Evolutionary conservation across 53 echinoderm and acorn worm genomes (phyloP).

Genomic region (Luidia sarsii): DNA sequence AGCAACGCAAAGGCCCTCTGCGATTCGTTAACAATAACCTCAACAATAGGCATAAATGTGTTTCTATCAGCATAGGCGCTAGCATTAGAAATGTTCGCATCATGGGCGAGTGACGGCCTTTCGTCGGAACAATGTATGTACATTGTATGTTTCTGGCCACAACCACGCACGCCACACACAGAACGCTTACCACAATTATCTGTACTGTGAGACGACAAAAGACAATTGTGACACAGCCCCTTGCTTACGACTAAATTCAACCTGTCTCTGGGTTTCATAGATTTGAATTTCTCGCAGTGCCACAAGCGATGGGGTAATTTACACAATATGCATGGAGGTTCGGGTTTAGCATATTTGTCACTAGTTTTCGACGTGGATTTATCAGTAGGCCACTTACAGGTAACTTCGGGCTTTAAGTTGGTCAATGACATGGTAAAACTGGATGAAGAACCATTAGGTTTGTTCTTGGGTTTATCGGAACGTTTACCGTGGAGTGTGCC

Average conservation of each 20-base stretch:
- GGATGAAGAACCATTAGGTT: neutral
- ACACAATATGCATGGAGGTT: conserved; percentile 24
- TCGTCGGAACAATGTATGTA: conserved; percentile 2
- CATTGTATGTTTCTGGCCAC: conserved; percentile 5
- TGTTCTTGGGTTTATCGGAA: conserved; percentile 2
- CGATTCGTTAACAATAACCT: neutral
- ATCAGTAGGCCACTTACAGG: too few species aligned
- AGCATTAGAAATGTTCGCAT: neutral
- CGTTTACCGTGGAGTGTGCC: conserved; percentile 15
- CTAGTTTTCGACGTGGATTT: neutral
- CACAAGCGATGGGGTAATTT: conserved; percentile 11
- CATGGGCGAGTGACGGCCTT: neutral
- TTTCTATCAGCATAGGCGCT: neutral
- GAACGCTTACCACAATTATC: conserved; percentile 34
- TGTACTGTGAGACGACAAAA: conserved; percentile 11
- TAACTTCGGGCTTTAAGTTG: too few species aligned
- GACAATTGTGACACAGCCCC: conserved; percentile 18
- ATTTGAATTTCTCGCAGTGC: conserved; percentile 25
- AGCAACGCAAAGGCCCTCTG: neutral
- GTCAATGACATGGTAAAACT: neutral
- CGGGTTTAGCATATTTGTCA: conserved; percentile 18
- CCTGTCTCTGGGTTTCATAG: neutral
- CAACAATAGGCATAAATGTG: neutral
- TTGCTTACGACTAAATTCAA: neutral
- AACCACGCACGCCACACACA: conserved; percentile 8